Percentiles rank a stretch among this genome's conserved stretches.
Conservation (phyloP, 2,797 vertebrate genomes). For the Muscicapa comitata region DNA sequence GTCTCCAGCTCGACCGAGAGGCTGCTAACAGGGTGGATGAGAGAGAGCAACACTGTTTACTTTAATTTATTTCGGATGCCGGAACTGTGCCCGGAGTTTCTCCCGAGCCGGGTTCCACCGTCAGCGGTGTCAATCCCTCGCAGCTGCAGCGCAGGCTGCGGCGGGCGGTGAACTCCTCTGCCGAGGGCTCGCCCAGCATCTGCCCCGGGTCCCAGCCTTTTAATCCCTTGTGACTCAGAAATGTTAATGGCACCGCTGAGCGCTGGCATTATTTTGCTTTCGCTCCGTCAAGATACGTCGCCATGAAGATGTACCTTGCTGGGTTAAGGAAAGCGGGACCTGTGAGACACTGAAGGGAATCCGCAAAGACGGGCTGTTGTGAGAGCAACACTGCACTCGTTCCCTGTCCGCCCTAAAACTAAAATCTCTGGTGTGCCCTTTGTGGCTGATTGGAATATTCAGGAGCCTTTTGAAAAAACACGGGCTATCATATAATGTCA, state of each 20-base stretch:
- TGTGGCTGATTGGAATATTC: neutral
- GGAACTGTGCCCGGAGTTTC: conserved; percentile 89
- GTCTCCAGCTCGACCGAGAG: conserved; percentile 84
- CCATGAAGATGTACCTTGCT: conserved; percentile 35
- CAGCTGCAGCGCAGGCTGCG: conserved; percentile 70
- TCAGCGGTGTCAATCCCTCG: conserved; percentile 68
- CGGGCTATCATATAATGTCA: neutral
- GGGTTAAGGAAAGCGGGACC: conserved; percentile 9
- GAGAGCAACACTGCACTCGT: neutral
- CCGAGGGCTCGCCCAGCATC: conserved; percentile 40
- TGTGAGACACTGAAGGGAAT: neutral
- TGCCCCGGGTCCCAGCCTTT: conserved; percentile 28
- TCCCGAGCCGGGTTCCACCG: conserved; percentile 68
- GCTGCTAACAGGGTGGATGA: conserved; percentile 82
- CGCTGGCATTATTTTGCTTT: conserved; percentile 63
- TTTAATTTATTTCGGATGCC: conserved; percentile 93
- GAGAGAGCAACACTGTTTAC: conserved; percentile 93
- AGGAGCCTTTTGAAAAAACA: neutral
- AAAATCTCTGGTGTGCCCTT: neutral
- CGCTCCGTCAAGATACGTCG: neutral
- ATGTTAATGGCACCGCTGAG: conserved; percentile 55
- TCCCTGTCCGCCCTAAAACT: neutral
- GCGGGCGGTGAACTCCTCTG: neutral
- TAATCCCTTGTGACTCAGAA: conserved; percentile 46
- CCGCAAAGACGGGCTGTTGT: rapidly evolving